phyloP scores from a whole-genome alignment of 2,113 vertebrate genomes.

The Lynx canadensis region DNA sequence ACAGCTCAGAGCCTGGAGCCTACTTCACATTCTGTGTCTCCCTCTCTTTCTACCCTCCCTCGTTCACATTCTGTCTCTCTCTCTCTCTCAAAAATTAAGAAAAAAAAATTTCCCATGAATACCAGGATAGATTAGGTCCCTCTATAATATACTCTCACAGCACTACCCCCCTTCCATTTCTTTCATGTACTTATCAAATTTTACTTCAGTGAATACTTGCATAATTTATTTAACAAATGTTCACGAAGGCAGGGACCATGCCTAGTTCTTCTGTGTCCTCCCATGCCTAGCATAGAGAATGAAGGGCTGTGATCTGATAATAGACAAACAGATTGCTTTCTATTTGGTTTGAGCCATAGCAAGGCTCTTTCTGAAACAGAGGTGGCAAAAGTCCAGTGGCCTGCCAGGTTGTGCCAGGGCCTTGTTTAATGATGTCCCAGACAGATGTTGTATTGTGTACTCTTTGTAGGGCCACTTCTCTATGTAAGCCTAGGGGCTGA shows the following conservation, averaged over 20 bases:
- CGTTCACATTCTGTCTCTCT: too few species aligned
- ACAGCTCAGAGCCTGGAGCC: too few species aligned
- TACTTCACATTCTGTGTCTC: too few species aligned
- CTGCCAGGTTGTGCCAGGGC: not conserved
- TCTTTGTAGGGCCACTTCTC: not conserved
- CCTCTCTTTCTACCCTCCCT: too few species aligned
- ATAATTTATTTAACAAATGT: constrained; percentile 16
- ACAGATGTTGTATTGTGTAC: not conserved
- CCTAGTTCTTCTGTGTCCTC: not conserved
- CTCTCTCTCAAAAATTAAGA: too few species aligned
- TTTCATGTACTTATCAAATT: constrained; percentile 13
- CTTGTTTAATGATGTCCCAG: not conserved
- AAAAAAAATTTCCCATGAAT: not conserved
- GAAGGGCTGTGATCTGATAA: not conserved
- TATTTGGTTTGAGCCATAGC: constrained; percentile 19
- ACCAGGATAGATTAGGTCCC: not conserved
- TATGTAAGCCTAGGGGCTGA: not conserved
- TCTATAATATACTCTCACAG: not conserved
- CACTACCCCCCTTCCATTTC: not conserved
- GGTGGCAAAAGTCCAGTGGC: not conserved
- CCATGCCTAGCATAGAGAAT: constrained; percentile 15
- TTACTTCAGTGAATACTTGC: constrained; percentile 53
- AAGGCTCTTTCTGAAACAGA: constrained; percentile 32
- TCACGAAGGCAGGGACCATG: not conserved
- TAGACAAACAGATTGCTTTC: not conserved